phyloP scores from a whole-genome alignment of 2,797 vertebrate species.

The Neosalanx taihuensis region DNA sequence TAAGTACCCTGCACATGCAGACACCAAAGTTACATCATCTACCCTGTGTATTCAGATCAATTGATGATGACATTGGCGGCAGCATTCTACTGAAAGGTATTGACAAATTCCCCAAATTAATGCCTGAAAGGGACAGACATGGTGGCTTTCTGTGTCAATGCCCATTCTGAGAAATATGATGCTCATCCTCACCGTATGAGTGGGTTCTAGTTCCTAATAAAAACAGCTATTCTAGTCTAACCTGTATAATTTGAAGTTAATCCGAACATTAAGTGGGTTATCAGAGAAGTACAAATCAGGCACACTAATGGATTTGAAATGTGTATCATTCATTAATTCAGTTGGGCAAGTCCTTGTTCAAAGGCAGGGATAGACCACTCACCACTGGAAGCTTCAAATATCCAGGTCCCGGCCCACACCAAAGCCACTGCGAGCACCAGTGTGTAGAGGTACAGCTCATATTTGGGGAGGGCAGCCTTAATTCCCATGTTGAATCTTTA shows the following conservation, averaged over 20 bases:
- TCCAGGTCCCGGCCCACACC: constrained; percentile 84
- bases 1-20: constrained; percentile 32
- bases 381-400: constrained; percentile 90
- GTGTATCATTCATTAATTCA: not conserved
- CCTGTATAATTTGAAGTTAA: constrained; percentile 34
- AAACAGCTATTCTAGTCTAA: constrained; percentile 36
- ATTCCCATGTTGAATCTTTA: constrained; percentile 79
- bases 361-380: constrained; percentile 38
- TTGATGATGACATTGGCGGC: constrained; percentile 9
- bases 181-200: constrained; percentile 10
- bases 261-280: not conserved
- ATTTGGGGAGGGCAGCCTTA: constrained; percentile 82
- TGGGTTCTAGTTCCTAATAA: constrained; percentile 33
- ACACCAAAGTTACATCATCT: constrained; percentile 30
- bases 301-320: not conserved
- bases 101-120: constrained; percentile 8
- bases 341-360: constrained; percentile 1
- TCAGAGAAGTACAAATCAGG: constrained; percentile 11
- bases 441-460: constrained; percentile 89
- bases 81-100: constrained; percentile 11
- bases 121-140: not conserved
- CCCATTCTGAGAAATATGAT: constrained; percentile 7
- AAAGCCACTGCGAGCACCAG: constrained; percentile 78
- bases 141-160: not conserved
- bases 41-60: constrained; percentile 39